phyloP scores from a whole-genome alignment of 2,797 vertebrate genomes.

The Sciurus carolinensis region DNA sequence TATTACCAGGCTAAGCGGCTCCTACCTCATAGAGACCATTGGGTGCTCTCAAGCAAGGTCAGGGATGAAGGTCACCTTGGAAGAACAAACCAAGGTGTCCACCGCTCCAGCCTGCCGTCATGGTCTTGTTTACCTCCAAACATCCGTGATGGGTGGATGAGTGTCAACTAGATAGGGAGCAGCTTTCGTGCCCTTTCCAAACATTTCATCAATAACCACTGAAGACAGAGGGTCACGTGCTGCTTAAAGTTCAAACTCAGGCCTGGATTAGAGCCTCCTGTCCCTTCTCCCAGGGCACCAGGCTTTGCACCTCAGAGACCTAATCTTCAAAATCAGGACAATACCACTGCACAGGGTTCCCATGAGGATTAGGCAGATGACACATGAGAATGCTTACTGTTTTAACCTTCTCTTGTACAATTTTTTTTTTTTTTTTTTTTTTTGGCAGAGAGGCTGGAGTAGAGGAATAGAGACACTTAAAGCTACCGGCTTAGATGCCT shows the following conservation, averaged over 20 bases:
- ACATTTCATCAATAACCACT: not conserved
- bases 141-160: not conserved
- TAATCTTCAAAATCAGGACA: constrained; percentile 37
- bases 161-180: not conserved
- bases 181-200: not conserved
- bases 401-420: constrained; percentile 36
- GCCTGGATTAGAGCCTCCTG: not conserved
- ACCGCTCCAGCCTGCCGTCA: not conserved
- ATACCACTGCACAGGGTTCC: not conserved
- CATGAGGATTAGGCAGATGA: not conserved
- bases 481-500: constrained; percentile 29
- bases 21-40: not conserved
- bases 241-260: not conserved
- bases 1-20: not conserved
- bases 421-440: constrained; percentile 53
- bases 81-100: not conserved
- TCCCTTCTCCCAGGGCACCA: not conserved
- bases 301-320: not conserved
- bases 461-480: constrained; percentile 32
- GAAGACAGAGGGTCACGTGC: not conserved
- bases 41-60: not conserved
- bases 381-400: constrained; percentile 11
- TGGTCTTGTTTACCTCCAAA: not conserved
- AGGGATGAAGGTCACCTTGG: not conserved
- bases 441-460: constrained; percentile 38